These are phyloP conservation scores for Sminthurinus aureus DNA, from an alignment of 2,888 invertebrate species.

Conservation along the genomic window DNA sequence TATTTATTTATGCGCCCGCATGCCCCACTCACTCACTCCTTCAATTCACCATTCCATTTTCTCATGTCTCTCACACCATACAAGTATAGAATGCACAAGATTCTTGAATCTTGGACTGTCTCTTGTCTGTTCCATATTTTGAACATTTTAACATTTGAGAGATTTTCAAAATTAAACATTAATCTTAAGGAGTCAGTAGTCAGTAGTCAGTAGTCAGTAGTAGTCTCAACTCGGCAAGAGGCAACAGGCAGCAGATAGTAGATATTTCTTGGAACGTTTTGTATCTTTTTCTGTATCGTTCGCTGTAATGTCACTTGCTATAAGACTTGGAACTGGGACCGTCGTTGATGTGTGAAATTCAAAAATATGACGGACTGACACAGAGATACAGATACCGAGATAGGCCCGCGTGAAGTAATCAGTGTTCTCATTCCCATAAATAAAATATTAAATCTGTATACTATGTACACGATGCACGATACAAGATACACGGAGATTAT, in stretches of 20 bases:
- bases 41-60: too few relatives aligned
- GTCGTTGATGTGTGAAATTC: background rate
- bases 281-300: too few relatives aligned
- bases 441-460: background rate
- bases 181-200: too few relatives aligned
- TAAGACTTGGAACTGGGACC: background rate
- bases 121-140: background rate
- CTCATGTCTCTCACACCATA: too few relatives aligned
- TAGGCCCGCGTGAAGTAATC: slow-evolving; percentile 31
- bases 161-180: too few relatives aligned
- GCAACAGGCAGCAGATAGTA: too few relatives aligned
- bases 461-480: background rate
- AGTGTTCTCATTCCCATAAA: slow-evolving; percentile 28
- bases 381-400: background rate
- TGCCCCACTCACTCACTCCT: background rate
- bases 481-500: too few relatives aligned
- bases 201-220: too few relatives aligned
- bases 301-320: background rate
- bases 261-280: too few relatives aligned
- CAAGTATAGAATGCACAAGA: too few relatives aligned
- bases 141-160: background rate
- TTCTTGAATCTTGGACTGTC: background rate
- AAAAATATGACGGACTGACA: background rate
- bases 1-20: slow-evolving; percentile 9
- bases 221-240: too few relatives aligned